Evolutionary conservation across 2,888 invertebrate species (phyloP).

Genomic region (Petrolisthes manimaculis): DNA sequence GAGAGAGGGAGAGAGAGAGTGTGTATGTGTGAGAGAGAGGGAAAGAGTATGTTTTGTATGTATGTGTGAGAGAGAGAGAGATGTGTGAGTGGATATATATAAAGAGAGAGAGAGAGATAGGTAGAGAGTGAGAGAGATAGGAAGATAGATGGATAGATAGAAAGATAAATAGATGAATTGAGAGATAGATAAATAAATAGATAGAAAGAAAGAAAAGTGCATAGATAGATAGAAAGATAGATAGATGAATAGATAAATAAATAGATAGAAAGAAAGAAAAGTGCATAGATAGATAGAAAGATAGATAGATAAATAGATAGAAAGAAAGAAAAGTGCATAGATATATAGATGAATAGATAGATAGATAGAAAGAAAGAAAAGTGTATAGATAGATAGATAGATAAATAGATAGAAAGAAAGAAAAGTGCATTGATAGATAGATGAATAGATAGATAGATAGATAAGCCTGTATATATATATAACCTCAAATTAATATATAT

Average conservation of each 20-base stretch:
- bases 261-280: background rate
- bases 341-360: too few relatives aligned
- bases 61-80: background rate
- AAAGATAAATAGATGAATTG: too few relatives aligned
- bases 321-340: background rate
- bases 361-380: background rate
- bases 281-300: background rate
- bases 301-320: background rate
- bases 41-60: background rate
- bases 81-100: background rate
- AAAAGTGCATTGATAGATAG: slow-evolving; percentile 6
- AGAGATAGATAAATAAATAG: background rate
- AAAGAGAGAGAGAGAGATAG: background rate
- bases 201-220: background rate
- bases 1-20: background rate
- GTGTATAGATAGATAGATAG: slow-evolving; percentile 22
- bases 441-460: slow-evolving; percentile 14
- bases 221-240: background rate
- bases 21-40: background rate
- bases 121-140: background rate
- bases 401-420: slow-evolving; percentile 26
- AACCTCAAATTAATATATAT: slow-evolving; percentile 34
- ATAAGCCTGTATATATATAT: slow-evolving; percentile 32
- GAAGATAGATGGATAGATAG: background rate
- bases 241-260: background rate